Base-by-base conservation (phyloP, 2,888 invertebrate species). In the Drosophila barbarae region DNA sequence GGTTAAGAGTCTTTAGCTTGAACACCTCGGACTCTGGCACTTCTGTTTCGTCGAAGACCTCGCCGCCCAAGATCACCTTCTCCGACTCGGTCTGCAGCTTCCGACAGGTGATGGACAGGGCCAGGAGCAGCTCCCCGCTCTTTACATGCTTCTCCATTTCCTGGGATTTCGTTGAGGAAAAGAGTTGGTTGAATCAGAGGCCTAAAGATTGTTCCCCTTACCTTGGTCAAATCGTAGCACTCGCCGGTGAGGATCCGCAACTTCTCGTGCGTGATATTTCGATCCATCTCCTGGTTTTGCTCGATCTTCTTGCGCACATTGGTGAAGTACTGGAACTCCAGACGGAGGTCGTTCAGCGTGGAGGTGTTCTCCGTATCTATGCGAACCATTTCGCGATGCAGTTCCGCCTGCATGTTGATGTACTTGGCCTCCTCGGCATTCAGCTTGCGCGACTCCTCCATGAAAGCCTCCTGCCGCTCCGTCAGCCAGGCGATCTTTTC, bases 11-110 rank as follows among this genome's bases (percentile, higher is more conserved):
- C 13, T 75, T 32, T 7, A 88, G 54, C 12, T 71, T 61, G 5
- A 86, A 76, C 4, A 67, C 23, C 0, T 79, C 73, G 28, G 52
- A 36, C 1, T 69, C 38, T 0, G 46, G 70, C 39, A 69, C 51
- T 13, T 74, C 69, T 4, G 65, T 44, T 4, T 73, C 54, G 4
- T 72, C 63, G 2, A 57, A 26, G 8, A 84, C 61, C 12, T 85
- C 76, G 5, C 76, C 76, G 51, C 80, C 85, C 0, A 87, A 60
- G 6, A 80, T 64, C 5, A 89, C 74, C 34, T 89, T 89, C 53
- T 89, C 89, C 3, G 86, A 76, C 68, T 89, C 85, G 0, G 89
- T 89, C 67, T 87, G 87, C 5, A 87, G 73, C 57, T 89, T 89
- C 9, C 88, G 69, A 21, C 89, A 89, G 23, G 75, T 87, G 15